A percentile compares a stretch with the other conserved stretches of the same genome.
Evolutionary conservation across 1,140 invertebrate species (phyloP).

Genomic region (Proctacanthus coquilletti): DNA sequence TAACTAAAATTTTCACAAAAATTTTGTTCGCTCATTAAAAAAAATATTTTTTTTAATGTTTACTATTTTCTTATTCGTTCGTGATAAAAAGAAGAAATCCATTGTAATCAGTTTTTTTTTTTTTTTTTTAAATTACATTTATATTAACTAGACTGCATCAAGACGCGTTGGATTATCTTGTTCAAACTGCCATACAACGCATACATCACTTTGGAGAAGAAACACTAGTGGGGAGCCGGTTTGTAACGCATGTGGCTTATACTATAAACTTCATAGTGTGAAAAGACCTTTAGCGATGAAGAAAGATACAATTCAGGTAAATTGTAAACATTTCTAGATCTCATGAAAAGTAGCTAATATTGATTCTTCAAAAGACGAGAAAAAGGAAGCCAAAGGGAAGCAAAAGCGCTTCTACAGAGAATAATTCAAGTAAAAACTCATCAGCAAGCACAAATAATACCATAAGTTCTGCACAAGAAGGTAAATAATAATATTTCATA

Average conservation of each 20-base stretch:
- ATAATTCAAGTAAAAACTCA: conserved; percentile 4
- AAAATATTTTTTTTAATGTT: too few species aligned
- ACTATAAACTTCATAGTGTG: conserved; percentile 82
- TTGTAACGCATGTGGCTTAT: conserved; percentile 89
- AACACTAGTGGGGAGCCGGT: conserved; percentile 77
- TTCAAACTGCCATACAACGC: conserved; percentile 75
- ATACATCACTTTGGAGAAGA: conserved; percentile 80
- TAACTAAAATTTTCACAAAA: conserved; percentile 3
- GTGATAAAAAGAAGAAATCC: too few species aligned
- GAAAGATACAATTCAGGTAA: conserved; percentile 80
- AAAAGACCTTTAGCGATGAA: conserved; percentile 83
- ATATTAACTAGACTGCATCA: too few species aligned
- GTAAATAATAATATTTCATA: neutral
- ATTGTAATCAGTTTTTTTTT: too few species aligned
- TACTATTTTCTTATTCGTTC: too few species aligned
- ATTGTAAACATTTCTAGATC: neutral
- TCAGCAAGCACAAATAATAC: conserved; percentile 13
- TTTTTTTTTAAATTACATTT: too few species aligned
- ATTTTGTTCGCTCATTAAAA: conserved; percentile 6
- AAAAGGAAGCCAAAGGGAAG: conserved; percentile 78
- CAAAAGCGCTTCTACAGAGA: conserved; percentile 28
- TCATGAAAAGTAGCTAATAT: conserved; percentile 3
- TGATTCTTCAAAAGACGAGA: conserved; percentile 49
- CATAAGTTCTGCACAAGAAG: conserved; percentile 12
- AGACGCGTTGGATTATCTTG: conserved; percentile 72